Conservation (phyloP, 1,140 invertebrate species). For the Macrocentrus cingulum region DNA sequence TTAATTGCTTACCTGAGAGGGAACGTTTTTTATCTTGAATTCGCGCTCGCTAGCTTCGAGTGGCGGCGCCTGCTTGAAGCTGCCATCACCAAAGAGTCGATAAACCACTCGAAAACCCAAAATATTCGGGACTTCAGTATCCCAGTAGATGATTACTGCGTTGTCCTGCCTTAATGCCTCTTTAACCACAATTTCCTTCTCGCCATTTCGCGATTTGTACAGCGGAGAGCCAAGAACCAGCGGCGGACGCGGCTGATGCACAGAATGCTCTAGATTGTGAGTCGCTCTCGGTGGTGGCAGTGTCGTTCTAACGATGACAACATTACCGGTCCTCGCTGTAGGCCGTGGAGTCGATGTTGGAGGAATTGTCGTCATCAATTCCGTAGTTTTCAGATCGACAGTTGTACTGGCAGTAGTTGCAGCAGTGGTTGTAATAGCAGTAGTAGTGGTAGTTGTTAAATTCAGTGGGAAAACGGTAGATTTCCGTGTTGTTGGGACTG, state of each 20-base stretch:
- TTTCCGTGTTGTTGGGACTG: constrained; percentile 37
- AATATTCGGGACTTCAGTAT: constrained; percentile 80
- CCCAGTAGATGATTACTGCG: constrained; percentile 89
- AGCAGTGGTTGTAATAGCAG: constrained; percentile 35
- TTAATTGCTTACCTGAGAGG: constrained; percentile 79
- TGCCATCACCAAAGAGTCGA: constrained; percentile 84
- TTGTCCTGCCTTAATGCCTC: constrained; percentile 83
- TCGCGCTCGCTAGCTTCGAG: constrained; percentile 84
- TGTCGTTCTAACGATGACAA: constrained; percentile 53
- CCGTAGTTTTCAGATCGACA: constrained; percentile 33
- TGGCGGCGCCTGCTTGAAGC: constrained; percentile 85
- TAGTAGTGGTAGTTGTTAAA: constrained; percentile 39
- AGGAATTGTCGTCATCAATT: constrained; percentile 33
- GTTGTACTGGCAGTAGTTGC: constrained; percentile 41
- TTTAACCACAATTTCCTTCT: constrained; percentile 80
- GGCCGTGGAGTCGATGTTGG: constrained; percentile 40
- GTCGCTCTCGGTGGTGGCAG: constrained; percentile 42
- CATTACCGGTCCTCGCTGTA: constrained; percentile 53
- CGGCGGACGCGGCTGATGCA: constrained; percentile 65
- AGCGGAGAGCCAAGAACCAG: constrained; percentile 70
- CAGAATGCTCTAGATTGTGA: constrained; percentile 39
- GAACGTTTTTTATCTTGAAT: constrained; percentile 90
- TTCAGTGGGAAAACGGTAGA: constrained; percentile 31
- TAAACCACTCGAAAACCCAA: constrained; percentile 88
- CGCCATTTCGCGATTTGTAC: constrained; percentile 64